A percentile compares a stretch with the other conserved stretches of the same genome.
Conservation (phyloP, 2,797 vertebrate species). For the Rousettus madagascariensis region DNA sequence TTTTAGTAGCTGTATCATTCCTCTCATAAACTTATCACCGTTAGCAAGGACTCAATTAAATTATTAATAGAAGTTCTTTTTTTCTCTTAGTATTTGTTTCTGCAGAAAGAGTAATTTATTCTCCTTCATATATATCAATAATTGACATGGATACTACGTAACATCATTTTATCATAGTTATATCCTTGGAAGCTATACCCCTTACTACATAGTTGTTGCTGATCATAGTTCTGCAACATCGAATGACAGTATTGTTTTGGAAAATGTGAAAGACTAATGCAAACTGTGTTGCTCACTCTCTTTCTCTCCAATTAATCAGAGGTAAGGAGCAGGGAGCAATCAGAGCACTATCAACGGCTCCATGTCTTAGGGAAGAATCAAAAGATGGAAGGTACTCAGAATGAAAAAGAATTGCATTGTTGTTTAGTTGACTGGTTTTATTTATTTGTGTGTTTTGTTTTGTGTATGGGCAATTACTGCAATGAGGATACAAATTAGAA, state of each 20-base stretch:
- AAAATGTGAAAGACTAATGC: not conserved
- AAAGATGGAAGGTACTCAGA: not conserved
- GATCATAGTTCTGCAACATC: not conserved
- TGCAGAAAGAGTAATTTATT: not conserved
- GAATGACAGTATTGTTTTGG: not conserved
- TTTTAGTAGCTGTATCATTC: not conserved
- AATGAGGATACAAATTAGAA: not conserved
- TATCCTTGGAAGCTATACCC: not conserved
- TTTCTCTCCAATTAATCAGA: not conserved
- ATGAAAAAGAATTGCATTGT: not conserved
- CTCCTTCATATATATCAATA: not conserved
- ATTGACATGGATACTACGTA: not conserved
- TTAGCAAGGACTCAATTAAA: not conserved
- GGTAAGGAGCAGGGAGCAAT: not conserved
- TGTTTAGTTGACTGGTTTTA: not conserved
- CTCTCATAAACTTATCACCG: not conserved
- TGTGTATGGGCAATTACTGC: not conserved
- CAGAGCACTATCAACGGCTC: not conserved
- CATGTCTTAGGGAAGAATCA: not conserved
- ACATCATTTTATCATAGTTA: not conserved
- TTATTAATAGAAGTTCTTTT: not conserved
- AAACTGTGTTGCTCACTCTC: not conserved
- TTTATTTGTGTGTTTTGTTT: not conserved
- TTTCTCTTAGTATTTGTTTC: not conserved
- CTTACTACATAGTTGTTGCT: not conserved